Evolutionary conservation across 1,140 invertebrate genomes (phyloP), one percentile per base, ranked within the genome.

Genomic region (Thereuonema tuberculata): DNA sequence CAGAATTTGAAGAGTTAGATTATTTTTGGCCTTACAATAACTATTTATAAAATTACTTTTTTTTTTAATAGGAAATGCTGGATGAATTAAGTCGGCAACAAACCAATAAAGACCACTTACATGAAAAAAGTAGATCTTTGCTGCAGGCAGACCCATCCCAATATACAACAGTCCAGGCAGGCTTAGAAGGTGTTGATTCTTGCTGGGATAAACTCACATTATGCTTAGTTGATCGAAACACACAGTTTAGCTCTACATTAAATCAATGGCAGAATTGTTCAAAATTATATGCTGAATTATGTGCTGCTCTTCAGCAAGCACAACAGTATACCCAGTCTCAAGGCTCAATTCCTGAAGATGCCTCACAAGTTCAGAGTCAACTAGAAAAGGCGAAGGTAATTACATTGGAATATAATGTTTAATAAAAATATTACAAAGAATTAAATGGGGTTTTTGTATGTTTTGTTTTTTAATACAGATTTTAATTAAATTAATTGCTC

Each of bases 101-200:
- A 55, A 23, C 3, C 2, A 25, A 55, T 5, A 14, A 25, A 12
- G 27, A 55, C 23, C 3, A 12, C 53, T 72, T 87, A 1, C 78
- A 82, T 31, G 79, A 82, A 65, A 82, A 89, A 75, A 87, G 86
- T 1, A 75, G 83, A 21, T 76, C 82, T 55, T 70, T 92, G 37
- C 84, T 90, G 78, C 82, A 84, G 65, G 83, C 87, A 72, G 88
- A 91, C 72, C 82, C 87, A 63, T 80, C 81, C 26, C 85, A 85
- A 64, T 83, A 84, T 70, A 81, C 83, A 2, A 80, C 81, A 1
- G 83, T 91, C 59, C 88, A 92, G 72, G 84, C 85, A 60, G 81
- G 82, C 37, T 68, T 92, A 0, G 78, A 85, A 1, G 78, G 82
- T 0, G 79, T 87, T 37, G 86, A 91, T 64, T 80, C 81, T 27